Conservation (phyloP, 2,113 vertebrate genomes). For the Ginglymostoma cirratum region DNA sequence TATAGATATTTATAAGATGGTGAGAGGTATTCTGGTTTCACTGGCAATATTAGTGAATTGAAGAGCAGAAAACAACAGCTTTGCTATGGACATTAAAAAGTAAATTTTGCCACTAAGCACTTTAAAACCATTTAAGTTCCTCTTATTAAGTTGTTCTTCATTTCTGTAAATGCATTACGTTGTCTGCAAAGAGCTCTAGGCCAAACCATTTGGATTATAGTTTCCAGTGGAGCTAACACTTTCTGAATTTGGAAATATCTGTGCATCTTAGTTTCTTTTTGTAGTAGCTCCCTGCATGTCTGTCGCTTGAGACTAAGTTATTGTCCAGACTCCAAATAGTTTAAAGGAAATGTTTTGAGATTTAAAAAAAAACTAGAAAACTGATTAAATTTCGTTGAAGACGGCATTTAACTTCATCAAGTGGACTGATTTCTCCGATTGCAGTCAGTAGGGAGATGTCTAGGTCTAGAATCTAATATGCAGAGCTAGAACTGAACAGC, state of each 20-base stretch:
- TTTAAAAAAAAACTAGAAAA: background rate
- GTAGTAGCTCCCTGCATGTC: background rate
- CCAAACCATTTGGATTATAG: background rate
- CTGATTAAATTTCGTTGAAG: background rate
- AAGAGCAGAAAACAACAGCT: background rate
- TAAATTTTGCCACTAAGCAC: background rate
- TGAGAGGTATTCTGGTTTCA: background rate
- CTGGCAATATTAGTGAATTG: background rate
- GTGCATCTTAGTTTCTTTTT: background rate
- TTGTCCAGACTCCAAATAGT: background rate
- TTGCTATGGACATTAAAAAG: background rate
- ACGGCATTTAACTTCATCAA: background rate
- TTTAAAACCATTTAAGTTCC: background rate
- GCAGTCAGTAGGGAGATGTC: background rate
- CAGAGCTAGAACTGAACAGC: background rate
- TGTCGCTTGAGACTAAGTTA: background rate
- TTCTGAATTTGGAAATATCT: background rate
- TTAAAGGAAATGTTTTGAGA: background rate
- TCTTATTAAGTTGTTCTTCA: background rate
- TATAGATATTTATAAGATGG: conserved; percentile 40
- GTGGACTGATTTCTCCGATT: background rate
- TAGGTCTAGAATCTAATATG: background rate
- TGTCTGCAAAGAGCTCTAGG: background rate
- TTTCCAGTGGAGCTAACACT: background rate
- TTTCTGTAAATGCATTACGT: background rate